A percentile compares a stretch with the other conserved stretches of the same genome.
phyloP scores from a whole-genome alignment of 2,113 vertebrate species.

The Herpetotheres cachinnans region DNA sequence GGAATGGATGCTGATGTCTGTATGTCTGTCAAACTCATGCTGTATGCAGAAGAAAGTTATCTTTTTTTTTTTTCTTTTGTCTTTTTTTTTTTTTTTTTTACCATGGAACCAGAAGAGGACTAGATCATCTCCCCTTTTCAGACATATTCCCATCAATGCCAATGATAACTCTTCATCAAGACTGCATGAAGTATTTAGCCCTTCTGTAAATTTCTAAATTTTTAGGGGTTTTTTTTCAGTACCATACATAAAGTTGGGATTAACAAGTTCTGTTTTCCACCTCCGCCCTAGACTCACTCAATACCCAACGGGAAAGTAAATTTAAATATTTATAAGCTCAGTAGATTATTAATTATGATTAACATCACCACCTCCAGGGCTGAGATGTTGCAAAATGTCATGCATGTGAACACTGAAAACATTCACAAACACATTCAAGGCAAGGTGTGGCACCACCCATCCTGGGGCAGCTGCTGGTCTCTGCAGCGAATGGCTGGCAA shows the following conservation, averaged over 20 bases:
- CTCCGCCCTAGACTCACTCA: neutral
- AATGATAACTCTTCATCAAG: neutral
- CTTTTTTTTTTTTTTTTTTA: neutral
- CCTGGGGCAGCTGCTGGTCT: neutral
- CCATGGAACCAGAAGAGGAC: neutral
- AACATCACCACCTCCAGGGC: constrained; percentile 6
- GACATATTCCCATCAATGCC: neutral
- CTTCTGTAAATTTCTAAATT: neutral
- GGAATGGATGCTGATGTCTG: neutral
- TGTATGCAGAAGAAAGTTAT: neutral
- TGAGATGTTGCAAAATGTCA: constrained; percentile 2
- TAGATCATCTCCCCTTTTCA: neutral
- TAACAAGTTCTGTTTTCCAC: neutral
- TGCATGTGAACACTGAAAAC: neutral
- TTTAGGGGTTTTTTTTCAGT: neutral
- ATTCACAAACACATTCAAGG: neutral
- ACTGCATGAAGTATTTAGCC: neutral
- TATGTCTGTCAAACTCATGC: neutral
- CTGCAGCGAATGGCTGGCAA: neutral
- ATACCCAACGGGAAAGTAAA: neutral
- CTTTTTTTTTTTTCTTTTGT: neutral
- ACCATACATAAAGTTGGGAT: neutral
- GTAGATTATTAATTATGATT: constrained; percentile 37
- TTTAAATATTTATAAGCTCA: constrained; percentile 2
- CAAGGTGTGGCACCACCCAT: neutral